Conservation (phyloP, 53 echinoderm and acorn worm species). For the Stichopus horrens region DNA sequence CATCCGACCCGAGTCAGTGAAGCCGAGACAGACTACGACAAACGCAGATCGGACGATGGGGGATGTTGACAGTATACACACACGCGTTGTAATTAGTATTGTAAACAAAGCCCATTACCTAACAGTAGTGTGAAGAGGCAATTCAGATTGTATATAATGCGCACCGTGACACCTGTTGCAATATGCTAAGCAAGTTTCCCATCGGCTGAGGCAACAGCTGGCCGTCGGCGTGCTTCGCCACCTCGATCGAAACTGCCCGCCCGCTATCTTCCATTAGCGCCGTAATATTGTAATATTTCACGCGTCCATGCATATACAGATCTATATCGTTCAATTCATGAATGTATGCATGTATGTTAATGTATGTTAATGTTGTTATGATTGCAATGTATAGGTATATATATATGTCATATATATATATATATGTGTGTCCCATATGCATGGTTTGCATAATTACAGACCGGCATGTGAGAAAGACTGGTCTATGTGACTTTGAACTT, state of each 20-base stretch:
- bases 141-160: not conserved
- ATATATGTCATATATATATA: too few species aligned
- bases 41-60: not conserved
- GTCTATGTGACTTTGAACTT: too few species aligned
- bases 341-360: too few species aligned
- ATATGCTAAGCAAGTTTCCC: not conserved
- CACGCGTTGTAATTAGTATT: constrained; percentile 6
- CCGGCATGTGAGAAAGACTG: too few species aligned
- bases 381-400: too few species aligned
- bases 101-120: not conserved
- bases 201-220: not conserved
- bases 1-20: too few species aligned
- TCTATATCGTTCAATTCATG: too few species aligned
- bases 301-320: not conserved
- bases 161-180: constrained; percentile 1
- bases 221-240: not conserved
- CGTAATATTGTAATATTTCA: not conserved
- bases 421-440: too few species aligned
- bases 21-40: not conserved
- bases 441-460: too few species aligned
- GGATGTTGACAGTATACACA: not conserved
- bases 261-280: too few species aligned
- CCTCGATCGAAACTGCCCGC: not conserved
- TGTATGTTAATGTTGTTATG: too few species aligned
- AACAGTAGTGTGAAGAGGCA: not conserved